Conservation (phyloP, 2,888 invertebrate genomes). For the Syrphus vitripennis region DNA sequence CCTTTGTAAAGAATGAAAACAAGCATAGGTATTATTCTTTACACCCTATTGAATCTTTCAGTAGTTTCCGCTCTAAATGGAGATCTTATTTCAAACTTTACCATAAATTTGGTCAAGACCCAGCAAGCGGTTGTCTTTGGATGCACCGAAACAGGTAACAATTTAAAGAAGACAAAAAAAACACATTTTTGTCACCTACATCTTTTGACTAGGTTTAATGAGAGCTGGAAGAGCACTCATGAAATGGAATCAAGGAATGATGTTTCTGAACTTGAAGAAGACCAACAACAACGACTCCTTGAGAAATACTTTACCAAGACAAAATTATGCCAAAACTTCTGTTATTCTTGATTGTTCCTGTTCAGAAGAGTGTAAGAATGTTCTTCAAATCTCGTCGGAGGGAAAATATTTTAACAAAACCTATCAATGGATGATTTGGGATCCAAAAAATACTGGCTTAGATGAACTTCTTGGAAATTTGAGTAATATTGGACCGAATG, state of each 20-base stretch:
- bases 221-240: constrained; percentile 55
- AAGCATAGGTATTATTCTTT: neutral
- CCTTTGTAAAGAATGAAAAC: neutral
- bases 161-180: neutral
- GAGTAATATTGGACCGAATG: constrained; percentile 75
- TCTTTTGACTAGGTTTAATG: neutral
- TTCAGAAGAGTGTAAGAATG: constrained; percentile 35
- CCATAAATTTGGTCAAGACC: constrained; percentile 72
- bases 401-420: constrained; percentile 77
- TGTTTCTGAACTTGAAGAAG: constrained; percentile 69
- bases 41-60: neutral
- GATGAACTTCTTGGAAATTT: constrained; percentile 70
- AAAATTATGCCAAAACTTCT: constrained; percentile 73
- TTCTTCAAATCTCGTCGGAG: constrained; percentile 73
- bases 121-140: constrained; percentile 74
- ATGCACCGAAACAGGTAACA: constrained; percentile 74
- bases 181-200: neutral
- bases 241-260: constrained; percentile 72
- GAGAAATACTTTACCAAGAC: constrained; percentile 65
- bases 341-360: constrained; percentile 76
- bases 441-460: constrained; percentile 68
- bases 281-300: constrained; percentile 71
- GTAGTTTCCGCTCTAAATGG: constrained; percentile 27
- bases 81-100: constrained; percentile 72
- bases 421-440: constrained; percentile 78